Conservation (phyloP, 2,888 invertebrate species). For the Leucophenga montana region DNA sequence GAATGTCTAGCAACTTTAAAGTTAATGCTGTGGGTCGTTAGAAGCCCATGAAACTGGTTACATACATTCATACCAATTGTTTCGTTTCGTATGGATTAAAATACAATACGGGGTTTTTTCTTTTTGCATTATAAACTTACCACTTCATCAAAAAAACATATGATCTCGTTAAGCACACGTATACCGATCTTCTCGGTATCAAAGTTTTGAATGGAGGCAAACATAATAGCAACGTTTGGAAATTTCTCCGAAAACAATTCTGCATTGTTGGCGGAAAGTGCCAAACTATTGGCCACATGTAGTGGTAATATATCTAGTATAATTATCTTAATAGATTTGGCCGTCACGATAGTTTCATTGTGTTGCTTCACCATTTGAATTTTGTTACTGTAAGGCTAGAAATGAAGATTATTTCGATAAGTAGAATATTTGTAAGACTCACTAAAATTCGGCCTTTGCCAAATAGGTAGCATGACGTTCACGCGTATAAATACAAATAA, state of each 20-base stretch:
- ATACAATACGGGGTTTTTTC: no score
- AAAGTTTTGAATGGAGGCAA: constrained; percentile 91
- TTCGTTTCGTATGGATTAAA: background rate
- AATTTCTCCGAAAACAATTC: constrained; percentile 91
- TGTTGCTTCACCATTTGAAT: constrained; percentile 83
- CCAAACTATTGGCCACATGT: constrained; percentile 78
- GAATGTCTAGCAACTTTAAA: no score
- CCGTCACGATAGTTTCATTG: constrained; percentile 85
- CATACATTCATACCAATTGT: no score
- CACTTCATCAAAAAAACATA: constrained; percentile 88
- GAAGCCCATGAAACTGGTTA: no score
- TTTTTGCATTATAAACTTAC: constrained; percentile 72
- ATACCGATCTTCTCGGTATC: constrained; percentile 78
- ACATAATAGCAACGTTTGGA: constrained; percentile 92
- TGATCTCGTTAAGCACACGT: constrained; percentile 87
- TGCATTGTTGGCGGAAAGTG: background rate
- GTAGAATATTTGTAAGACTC: constrained; percentile 59
- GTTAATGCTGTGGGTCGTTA: no score
- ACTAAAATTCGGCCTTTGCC: constrained; percentile 85
- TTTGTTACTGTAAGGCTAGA: constrained; percentile 75
- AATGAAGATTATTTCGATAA: background rate
- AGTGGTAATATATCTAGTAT: constrained; percentile 92
- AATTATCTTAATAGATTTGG: constrained; percentile 88
- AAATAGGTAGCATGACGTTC: constrained; percentile 91
- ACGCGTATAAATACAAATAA: constrained; percentile 84